A percentile compares a stretch with the other conserved stretches of the same genome.
Conservation (phyloP, 1,140 invertebrate genomes). For the Xylocopa sonorina region DNA sequence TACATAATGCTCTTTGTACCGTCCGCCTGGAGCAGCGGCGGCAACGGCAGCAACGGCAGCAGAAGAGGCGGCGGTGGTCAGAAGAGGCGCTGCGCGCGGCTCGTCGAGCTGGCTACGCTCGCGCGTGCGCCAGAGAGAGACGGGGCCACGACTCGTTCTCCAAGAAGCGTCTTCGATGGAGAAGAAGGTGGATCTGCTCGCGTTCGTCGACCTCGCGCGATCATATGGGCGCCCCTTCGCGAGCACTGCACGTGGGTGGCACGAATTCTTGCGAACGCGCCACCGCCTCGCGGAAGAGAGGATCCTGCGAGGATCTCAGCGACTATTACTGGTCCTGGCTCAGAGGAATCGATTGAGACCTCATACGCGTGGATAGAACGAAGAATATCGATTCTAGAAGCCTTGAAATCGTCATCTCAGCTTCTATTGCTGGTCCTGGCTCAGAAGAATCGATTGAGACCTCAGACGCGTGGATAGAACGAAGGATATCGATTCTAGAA, state of each 20-base stretch:
- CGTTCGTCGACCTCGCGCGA: conserved; percentile 68
- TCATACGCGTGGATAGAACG: neutral
- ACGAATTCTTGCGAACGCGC: conserved; percentile 52
- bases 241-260: conserved; percentile 61
- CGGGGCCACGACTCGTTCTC: too few relatives aligned
- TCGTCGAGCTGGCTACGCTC: too few relatives aligned
- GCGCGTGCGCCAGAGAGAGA: too few relatives aligned
- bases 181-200: conserved; percentile 58
- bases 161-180: conserved; percentile 32
- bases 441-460: neutral
- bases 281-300: conserved; percentile 9
- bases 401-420: too few relatives aligned
- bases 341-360: neutral
- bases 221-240: conserved; percentile 59
- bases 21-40: conserved; percentile 60
- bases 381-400: too few relatives aligned
- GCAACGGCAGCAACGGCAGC: conserved; percentile 10
- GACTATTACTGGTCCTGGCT: neutral
- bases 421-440: neutral
- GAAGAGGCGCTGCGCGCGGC: conserved; percentile 41
- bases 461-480: neutral
- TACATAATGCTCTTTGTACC: conserved; percentile 77
- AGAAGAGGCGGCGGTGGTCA: neutral
- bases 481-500: too few relatives aligned
- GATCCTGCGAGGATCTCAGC: neutral